Base-by-base conservation (phyloP, 35 echinoderm and acorn worm genomes). In the Patiria miniata region DNA sequence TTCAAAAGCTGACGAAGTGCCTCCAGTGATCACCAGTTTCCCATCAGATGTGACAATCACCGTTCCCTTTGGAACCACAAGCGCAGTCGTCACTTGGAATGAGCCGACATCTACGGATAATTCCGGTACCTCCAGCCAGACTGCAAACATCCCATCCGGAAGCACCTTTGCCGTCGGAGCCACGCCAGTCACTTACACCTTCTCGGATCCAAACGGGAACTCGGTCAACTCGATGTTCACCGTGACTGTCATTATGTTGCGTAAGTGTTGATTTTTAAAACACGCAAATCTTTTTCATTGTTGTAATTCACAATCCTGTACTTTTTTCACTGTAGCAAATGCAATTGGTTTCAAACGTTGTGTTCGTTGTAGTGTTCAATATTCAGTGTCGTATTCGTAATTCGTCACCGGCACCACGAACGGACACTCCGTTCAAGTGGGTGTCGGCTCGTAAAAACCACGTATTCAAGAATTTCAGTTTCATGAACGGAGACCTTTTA, bases 101-200 rank as follows among this genome's bases (percentile, higher is more conserved):
- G 82, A 89, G 76, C 94, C 94, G 14, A 92, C 94, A 51, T 90
- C 90, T 36, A 89, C 40, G 16, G 94, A 96, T 89, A 88, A 92
- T 58, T 93, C 92, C 51, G 86, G 86, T 29, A 37, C 50, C 3
- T 26, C 26, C 39, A 39, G 34, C 19, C 21, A 26, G 40, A 77
- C 80, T 28, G 7, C 56, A 16, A 77, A 77, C 14, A 22, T 4
- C 1, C 37, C 34, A 0, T 80, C 88, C 33, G 88, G 88, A 51
- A 69, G 83, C 55, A 28, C 40, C 22, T 90, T 84, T 23, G 36
- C 44, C 3, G 37, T 76, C 26, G 88, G 88, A 9, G 21, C 61
- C 7, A 90, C 88, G 21, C 37, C 53, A 15, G 81, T 90, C 19
- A 78, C 80, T 17, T 90, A 90, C 81, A 57, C 50, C 21, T 90